Evolutionary conservation across 2,888 invertebrate genomes (phyloP).

Genomic region (Monopis laevigella): DNA sequence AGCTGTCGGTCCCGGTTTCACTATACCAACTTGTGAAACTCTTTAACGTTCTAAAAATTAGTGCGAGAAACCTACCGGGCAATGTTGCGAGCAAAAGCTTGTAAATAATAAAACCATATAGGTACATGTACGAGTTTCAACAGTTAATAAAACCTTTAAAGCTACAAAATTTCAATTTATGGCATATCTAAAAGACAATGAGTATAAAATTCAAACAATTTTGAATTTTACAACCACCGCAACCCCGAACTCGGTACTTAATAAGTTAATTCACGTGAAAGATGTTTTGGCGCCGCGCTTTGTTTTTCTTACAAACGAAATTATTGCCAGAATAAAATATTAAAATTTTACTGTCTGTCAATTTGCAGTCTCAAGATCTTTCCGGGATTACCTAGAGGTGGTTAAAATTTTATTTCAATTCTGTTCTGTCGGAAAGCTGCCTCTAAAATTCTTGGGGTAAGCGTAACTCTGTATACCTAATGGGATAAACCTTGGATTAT

Average conservation of each 20-base stretch:
- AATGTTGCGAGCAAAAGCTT: no score
- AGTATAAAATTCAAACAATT: not conserved
- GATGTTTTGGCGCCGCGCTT: slow-evolving; percentile 41
- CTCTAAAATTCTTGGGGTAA: no score
- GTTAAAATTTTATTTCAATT: slow-evolving; percentile 62
- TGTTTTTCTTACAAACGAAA: slow-evolving; percentile 64
- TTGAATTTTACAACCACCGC: not conserved
- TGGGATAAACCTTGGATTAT: no score
- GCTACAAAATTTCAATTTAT: no score
- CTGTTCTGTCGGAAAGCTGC: slow-evolving; percentile 43
- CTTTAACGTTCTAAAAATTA: no score
- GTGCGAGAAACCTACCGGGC: no score
- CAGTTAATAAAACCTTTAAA: not conserved
- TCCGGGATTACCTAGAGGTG: slow-evolving; percentile 59
- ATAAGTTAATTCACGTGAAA: slow-evolving; percentile 62
- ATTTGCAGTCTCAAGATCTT: slow-evolving; percentile 50
- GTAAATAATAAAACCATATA: not conserved
- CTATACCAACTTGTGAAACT: no score
- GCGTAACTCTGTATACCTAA: no score
- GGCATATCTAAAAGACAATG: no score
- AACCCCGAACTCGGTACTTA: slow-evolving; percentile 39
- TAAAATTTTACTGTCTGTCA: slow-evolving; percentile 67
- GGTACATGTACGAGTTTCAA: not conserved
- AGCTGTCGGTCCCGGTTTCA: no score
- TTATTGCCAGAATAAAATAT: slow-evolving; percentile 63